A percentile compares a stretch with the other conserved stretches of the same genome.
Evolutionary conservation across 2,888 invertebrate species (phyloP).

Genomic region (Thecocarcelia acutangulata): DNA sequence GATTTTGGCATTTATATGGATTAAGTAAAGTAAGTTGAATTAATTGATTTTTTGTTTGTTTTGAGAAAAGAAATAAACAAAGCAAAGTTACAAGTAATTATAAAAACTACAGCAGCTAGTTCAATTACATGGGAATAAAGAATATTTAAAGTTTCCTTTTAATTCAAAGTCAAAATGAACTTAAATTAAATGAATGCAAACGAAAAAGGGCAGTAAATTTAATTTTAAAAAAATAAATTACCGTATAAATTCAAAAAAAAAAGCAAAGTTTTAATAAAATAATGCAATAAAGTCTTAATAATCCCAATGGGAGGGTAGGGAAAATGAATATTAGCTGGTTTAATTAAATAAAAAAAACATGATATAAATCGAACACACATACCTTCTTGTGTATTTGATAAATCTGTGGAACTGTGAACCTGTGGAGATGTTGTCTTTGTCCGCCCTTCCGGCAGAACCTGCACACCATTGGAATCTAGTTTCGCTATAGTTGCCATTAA

Average conservation of each 20-base stretch:
- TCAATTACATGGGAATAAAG: constrained; percentile 48
- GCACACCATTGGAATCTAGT: constrained; percentile 92
- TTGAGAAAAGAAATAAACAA: constrained; percentile 79
- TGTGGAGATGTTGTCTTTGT: constrained; percentile 84
- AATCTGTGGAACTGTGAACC: constrained; percentile 89
- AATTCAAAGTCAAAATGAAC: constrained; percentile 32
- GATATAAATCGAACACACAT: constrained; percentile 72
- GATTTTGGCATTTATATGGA: constrained; percentile 71
- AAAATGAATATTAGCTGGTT: constrained; percentile 19
- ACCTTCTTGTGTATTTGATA: constrained; percentile 82
- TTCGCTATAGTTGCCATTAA: constrained; percentile 93
- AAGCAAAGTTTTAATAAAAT: neutral
- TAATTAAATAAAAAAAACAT: neutral
- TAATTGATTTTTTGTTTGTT: constrained; percentile 57
- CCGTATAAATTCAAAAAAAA: neutral
- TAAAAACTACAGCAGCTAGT: constrained; percentile 70
- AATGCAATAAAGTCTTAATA: neutral
- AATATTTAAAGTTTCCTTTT: constrained; percentile 36
- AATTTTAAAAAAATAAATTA: neutral
- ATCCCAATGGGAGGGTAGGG: neutral
- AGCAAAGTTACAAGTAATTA: constrained; percentile 79
- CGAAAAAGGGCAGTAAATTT: constrained; percentile 25
- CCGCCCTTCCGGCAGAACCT: constrained; percentile 85
- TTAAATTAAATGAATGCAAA: constrained; percentile 41
- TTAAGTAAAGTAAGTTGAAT: constrained; percentile 73